These are phyloP conservation scores for Glaucidium brasilianum DNA, from an alignment of 2,113 vertebrate genomes.

Conservation along the genomic window DNA sequence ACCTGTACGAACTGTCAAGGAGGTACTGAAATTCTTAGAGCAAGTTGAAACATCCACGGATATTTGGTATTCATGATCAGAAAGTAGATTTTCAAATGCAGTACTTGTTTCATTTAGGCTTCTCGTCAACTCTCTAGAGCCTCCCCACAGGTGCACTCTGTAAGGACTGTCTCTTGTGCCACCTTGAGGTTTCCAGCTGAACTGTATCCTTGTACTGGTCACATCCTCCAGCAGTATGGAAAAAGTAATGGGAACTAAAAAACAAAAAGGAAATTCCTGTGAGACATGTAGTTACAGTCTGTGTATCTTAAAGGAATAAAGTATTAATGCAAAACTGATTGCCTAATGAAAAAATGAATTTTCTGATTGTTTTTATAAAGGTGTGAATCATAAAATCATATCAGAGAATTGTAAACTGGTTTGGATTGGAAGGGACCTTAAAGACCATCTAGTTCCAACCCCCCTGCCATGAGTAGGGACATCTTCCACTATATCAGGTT, in stretches of 20 bases:
- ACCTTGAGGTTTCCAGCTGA: background rate
- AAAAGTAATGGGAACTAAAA: constrained; percentile 9
- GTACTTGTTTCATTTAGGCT: background rate
- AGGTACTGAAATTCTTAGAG: background rate
- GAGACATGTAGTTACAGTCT: background rate
- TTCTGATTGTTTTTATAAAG: background rate
- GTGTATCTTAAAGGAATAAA: background rate
- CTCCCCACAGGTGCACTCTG: background rate
- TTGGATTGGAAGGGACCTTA: background rate
- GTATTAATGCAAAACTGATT: background rate
- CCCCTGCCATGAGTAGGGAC: background rate
- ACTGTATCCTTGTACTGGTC: constrained; percentile 8
- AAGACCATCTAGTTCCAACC: background rate
- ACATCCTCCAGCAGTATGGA: background rate
- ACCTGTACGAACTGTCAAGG: constrained; percentile 46
- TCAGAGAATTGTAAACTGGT: background rate
- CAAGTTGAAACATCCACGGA: constrained; percentile 12
- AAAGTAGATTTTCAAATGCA: background rate
- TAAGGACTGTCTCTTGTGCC: background rate
- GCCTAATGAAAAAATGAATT: background rate
- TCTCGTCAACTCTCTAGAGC: fast-evolving
- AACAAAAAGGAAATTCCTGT: background rate
- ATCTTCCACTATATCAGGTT: too few species aligned
- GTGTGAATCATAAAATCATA: background rate
- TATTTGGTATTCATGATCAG: constrained; percentile 23